phyloP scores from a whole-genome alignment of 2,113 vertebrate species.

The Phylloscopus whistleri region DNA sequence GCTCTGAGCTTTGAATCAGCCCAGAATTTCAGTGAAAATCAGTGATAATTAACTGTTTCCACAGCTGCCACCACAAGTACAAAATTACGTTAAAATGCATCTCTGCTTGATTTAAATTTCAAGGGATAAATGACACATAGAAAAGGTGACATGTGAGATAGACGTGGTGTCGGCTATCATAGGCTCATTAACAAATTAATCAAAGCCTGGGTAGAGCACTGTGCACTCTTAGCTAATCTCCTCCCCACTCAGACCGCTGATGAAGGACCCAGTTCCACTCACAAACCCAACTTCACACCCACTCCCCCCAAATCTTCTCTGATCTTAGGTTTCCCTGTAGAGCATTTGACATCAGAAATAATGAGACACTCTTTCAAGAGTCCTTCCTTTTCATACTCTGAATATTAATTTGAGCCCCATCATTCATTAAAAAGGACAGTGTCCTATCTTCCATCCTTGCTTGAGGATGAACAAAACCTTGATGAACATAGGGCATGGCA shows the following conservation, averaged over 20 bases:
- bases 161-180: not conserved
- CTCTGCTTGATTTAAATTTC: not conserved
- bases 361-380: constrained; percentile 18
- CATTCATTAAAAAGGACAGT: not conserved
- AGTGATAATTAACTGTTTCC: not conserved
- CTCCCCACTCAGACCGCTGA: not conserved
- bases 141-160: not conserved
- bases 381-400: not conserved
- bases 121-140: not conserved
- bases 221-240: not conserved
- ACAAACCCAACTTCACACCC: not conserved
- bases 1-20: not conserved
- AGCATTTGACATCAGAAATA: constrained; percentile 21
- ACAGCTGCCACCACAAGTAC: not conserved
- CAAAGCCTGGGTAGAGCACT: constrained; percentile 1
- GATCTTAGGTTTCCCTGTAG: constrained; percentile 38
- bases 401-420: constrained; percentile 26
- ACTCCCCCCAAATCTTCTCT: not conserved
- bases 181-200: constrained; percentile 47
- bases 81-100: not conserved
- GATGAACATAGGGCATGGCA: not conserved
- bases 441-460: not conserved
- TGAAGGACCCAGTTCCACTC: not conserved
- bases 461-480: not conserved
- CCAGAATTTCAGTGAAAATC: not conserved